Evolutionary conservation across 2,113 vertebrate species (phyloP).

Genomic region (Myotis davidii): DNA sequence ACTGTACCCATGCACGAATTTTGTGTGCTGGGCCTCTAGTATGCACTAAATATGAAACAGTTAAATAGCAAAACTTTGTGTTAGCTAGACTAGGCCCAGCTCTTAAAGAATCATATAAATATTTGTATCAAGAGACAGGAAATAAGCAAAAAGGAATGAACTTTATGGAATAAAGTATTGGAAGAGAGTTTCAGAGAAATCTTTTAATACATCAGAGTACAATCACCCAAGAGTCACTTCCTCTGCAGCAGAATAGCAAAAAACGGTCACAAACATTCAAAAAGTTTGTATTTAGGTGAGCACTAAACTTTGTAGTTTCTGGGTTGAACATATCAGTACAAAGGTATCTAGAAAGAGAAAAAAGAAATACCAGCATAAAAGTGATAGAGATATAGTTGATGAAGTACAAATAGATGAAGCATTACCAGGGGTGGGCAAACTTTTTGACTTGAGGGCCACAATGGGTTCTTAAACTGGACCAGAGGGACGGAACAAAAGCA

Average conservation of each 20-base stretch:
- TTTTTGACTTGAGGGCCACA: too few species aligned
- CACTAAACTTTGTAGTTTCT: not conserved
- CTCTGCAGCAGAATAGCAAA: not conserved
- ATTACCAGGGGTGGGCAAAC: too few species aligned
- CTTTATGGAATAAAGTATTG: not conserved
- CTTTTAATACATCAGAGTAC: not conserved
- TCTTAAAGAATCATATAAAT: constrained; percentile 43
- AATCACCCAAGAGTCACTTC: not conserved
- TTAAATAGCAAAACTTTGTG: not conserved
- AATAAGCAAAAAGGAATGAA: constrained; percentile 16
- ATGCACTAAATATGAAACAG: not conserved
- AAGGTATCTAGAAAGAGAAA: not conserved
- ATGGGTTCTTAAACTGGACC: too few species aligned
- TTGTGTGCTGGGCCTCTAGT: too few species aligned
- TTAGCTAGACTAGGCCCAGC: not conserved
- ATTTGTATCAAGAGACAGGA: constrained; percentile 24
- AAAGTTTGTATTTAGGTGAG: not conserved
- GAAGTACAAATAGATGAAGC: not conserved
- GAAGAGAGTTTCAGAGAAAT: not conserved
- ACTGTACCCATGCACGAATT: too few species aligned
- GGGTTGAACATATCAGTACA: not conserved
- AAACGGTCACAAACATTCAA: not conserved
- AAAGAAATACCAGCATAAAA: not conserved
- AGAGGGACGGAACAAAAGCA: too few species aligned
- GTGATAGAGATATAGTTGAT: not conserved